A percentile compares a stretch with the other conserved stretches of the same genome.
Conservation (phyloP, 2,113 vertebrate species). For the Gracilinanus agilis region DNA sequence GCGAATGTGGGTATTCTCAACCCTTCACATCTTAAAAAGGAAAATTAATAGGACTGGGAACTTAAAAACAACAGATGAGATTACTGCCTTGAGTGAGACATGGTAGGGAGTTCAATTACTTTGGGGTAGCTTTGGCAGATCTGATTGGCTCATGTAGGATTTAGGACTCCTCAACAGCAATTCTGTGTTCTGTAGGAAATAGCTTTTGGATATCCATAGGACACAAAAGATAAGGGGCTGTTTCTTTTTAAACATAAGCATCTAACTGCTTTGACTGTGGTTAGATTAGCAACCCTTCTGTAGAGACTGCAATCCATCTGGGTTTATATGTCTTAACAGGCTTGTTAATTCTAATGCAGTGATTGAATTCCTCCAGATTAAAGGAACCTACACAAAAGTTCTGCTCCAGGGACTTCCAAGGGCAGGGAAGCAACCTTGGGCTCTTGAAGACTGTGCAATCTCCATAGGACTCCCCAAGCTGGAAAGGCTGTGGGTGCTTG, state of each 20-base stretch:
- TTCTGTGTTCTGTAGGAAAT: conserved; percentile 66
- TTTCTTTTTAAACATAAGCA: conserved; percentile 64
- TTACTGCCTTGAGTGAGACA: conserved; percentile 39
- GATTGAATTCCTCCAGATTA: not conserved
- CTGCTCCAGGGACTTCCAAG: accelerated
- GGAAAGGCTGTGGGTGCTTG: not conserved
- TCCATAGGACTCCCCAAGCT: not conserved
- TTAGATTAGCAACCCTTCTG: not conserved
- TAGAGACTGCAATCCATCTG: conserved; percentile 37
- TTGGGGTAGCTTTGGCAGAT: not conserved
- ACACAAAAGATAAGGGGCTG: conserved; percentile 59
- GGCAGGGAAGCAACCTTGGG: not conserved
- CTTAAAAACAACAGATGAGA: conserved; percentile 70
- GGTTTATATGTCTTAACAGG: conserved; percentile 14
- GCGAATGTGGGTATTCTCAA: conserved; percentile 72
- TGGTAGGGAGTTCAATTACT: conserved; percentile 18
- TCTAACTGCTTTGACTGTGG: conserved; percentile 60
- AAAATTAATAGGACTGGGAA: conserved; percentile 71
- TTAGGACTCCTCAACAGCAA: accelerated
- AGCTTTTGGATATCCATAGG: not conserved
- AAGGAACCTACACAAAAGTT: not conserved
- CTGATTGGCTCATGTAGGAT: not conserved
- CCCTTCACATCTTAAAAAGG: conserved; percentile 68
- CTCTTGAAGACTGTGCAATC: not conserved
- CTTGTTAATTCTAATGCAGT: not conserved